Conservation (phyloP, 1,140 invertebrate genomes). For the Papilio xuthus region DNA sequence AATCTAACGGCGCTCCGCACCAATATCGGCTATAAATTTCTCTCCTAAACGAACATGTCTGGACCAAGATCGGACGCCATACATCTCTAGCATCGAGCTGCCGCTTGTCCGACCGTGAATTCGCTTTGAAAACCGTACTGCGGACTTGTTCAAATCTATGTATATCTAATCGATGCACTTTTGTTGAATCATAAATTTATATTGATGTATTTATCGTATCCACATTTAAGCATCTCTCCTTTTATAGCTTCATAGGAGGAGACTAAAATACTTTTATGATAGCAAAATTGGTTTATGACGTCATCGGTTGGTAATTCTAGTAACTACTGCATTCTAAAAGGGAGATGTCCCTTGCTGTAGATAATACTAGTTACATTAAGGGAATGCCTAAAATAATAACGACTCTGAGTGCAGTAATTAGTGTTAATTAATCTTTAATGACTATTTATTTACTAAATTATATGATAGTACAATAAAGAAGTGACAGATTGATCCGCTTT, state of each 20-base stretch:
- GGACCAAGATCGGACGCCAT: conserved; percentile 22
- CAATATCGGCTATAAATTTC: conserved; percentile 28
- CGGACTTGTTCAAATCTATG: conserved; percentile 3
- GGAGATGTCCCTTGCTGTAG: too few species aligned
- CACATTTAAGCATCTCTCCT: neutral
- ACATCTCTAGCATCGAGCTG: conserved; percentile 3
- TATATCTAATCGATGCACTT: neutral
- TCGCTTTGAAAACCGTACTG: conserved; percentile 25
- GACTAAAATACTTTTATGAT: too few species aligned
- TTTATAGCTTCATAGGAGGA: neutral
- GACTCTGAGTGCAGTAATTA: too few species aligned
- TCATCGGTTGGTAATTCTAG: too few species aligned
- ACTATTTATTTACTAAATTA: too few species aligned
- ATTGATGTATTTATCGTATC: neutral
- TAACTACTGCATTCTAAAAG: too few species aligned
- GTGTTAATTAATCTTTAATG: too few species aligned
- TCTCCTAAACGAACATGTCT: conserved; percentile 20
- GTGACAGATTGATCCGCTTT: too few species aligned
- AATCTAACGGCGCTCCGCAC: conserved; percentile 3
- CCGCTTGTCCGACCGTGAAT: conserved; percentile 15
- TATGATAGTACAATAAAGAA: too few species aligned
- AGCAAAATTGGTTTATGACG: too few species aligned
- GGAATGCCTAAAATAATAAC: too few species aligned
- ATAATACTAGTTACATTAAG: too few species aligned
- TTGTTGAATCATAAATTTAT: neutral